phyloP scores from a whole-genome alignment of 1,140 invertebrate genomes.

The Schlechtendalia chinensis region DNA sequence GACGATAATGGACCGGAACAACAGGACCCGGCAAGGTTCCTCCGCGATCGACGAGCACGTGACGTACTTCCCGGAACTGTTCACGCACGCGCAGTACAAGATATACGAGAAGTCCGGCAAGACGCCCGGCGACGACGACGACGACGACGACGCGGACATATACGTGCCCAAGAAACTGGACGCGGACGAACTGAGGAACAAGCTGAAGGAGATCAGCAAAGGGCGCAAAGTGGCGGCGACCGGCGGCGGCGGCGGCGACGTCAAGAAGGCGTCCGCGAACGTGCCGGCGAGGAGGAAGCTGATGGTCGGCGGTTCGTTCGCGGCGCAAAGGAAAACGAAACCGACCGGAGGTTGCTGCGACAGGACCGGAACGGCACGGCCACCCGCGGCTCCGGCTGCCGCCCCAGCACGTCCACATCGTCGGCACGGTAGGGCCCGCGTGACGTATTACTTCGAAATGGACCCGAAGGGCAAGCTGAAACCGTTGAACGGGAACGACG shows the following conservation, averaged over 20 bases:
- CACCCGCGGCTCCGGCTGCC: too few relatives aligned
- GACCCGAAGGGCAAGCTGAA: slow-evolving; percentile 28
- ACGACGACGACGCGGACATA: neutral
- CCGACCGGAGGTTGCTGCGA: neutral
- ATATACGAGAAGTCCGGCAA: slow-evolving; percentile 6
- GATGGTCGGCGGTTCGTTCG: too few relatives aligned
- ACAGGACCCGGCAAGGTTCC: neutral
- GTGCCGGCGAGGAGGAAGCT: too few relatives aligned
- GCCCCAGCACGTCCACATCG: too few relatives aligned
- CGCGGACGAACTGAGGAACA: slow-evolving; percentile 12
- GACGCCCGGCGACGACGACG: neutral
- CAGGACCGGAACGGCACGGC: neutral
- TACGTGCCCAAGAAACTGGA: slow-evolving; percentile 32
- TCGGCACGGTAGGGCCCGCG: neutral
- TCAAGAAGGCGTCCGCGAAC: neutral
- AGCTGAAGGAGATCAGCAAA: neutral
- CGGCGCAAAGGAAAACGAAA: neutral
- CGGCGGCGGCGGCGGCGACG: neutral
- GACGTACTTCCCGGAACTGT: slow-evolving; percentile 32
- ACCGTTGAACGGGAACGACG: slow-evolving; percentile 20
- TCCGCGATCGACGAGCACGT: slow-evolving; percentile 32
- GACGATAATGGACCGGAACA: slow-evolving; percentile 16
- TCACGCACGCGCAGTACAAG: slow-evolving; percentile 28
- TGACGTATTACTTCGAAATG: slow-evolving; percentile 32
- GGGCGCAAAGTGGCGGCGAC: neutral